These are phyloP conservation scores for Helleia helle DNA, from an alignment of 2,888 invertebrate genomes.

Conservation along the genomic window DNA sequence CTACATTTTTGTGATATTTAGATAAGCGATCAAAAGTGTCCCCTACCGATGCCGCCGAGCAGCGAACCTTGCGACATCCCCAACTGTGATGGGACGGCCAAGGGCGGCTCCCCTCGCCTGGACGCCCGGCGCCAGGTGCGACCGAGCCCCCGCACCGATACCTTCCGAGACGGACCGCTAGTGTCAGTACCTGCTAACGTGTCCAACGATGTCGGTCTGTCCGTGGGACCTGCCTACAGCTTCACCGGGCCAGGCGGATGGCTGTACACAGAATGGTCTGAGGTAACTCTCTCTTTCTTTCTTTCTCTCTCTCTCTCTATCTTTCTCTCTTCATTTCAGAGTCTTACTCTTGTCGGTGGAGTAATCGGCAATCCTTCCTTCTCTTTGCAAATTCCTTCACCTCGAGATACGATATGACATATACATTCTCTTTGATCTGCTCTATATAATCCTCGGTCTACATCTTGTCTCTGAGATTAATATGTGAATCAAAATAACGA, in stretches of 20 bases:
- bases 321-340: too few relatives aligned
- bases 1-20: slow-evolving; percentile 29
- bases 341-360: too few relatives aligned
- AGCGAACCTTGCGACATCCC: slow-evolving; percentile 56
- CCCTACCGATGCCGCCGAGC: slow-evolving; percentile 59
- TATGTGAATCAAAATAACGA: too few relatives aligned
- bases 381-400: too few relatives aligned
- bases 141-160: slow-evolving; percentile 48
- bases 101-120: slow-evolving; percentile 38
- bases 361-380: too few relatives aligned
- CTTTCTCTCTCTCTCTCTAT: too few relatives aligned
- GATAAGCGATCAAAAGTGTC: slow-evolving; percentile 66
- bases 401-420: too few relatives aligned
- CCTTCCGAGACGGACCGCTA: slow-evolving; percentile 55
- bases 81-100: slow-evolving; percentile 52
- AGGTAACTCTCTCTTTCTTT: slow-evolving; percentile 50
- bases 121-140: slow-evolving; percentile 57
- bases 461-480: too few relatives aligned
- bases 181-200: slow-evolving; percentile 46
- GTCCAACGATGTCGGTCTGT: slow-evolving; percentile 42
- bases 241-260: slow-evolving; percentile 63
- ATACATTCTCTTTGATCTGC: too few relatives aligned
- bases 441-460: too few relatives aligned
- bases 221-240: slow-evolving; percentile 40
- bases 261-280: slow-evolving; percentile 76